Evolutionary conservation across 2,113 vertebrate genomes (phyloP), one percentile per base, ranked within the genome.

Genomic region (Engystomops pustulosus): DNA sequence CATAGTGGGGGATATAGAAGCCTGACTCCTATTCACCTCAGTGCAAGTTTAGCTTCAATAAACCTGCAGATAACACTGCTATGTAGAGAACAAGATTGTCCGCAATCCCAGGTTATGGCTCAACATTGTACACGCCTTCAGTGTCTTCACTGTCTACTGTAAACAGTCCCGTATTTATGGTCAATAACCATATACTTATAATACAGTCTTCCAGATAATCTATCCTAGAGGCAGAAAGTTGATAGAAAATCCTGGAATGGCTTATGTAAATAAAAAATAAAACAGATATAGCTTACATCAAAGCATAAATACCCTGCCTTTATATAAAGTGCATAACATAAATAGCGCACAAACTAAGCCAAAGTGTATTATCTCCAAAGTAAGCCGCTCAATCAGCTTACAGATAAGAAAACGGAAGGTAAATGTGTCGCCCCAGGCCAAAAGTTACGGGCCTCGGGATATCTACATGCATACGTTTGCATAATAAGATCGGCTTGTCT

Each of bases 401-500:
- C 23, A 25, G 69, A 72, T 72, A 72, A 72, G 23, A 27, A 47
- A 74, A 18, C 5, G 7, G 30, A 30, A 74, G 15, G 44, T 27
- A 74, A 74, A 49, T 49, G 27, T 27, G 70, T 49, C 41, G 49
- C 44, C 70, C 30, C 23, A 49, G 44, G 44, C 70, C 70, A 74
- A 30, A 74, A 74, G 23, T 10, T 30, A 45, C 10, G 27, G 45
- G 41, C 5, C 69, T 30, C 38, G 30, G 20, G 69, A 44, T 45
- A 36, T n/a, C n/a, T n/a, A n/a, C 44, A 10, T 49, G 70, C 47
- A 47, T 74, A 74, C 32, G 25, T 47, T 74, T 74, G 18, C 44
- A 27, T 74, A 74, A 30, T 27, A 49, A 18, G 25, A 49, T 8
- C 44, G 14, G 70, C 44, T 74, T 74, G 49, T 74, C 41, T 49